phyloP scores from a whole-genome alignment of 2,888 invertebrate genomes.

The Molanna angustata region DNA sequence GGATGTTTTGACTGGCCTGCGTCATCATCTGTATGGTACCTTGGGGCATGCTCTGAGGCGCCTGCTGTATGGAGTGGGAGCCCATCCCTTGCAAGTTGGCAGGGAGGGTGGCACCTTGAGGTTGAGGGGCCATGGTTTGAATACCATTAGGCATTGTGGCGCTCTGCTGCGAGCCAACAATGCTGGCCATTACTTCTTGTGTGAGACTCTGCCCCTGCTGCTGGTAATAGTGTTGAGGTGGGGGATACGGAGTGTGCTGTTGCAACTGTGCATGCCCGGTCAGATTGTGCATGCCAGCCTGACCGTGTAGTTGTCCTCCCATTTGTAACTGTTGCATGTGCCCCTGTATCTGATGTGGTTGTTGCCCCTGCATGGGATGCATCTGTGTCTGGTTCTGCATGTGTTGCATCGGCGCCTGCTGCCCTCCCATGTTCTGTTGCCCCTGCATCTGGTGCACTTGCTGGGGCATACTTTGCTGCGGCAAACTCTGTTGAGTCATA shows the following conservation, averaged over 20 bases:
- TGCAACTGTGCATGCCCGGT: constrained; percentile 44
- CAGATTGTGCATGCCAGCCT: constrained; percentile 42
- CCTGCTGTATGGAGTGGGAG: constrained; percentile 49
- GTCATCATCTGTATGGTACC: constrained; percentile 59
- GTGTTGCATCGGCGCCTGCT: constrained; percentile 53
- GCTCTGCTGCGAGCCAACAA: constrained; percentile 49
- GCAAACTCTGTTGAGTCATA: too few species aligned
- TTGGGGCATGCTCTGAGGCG: constrained; percentile 57
- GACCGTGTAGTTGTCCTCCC: constrained; percentile 42
- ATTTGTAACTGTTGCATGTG: constrained; percentile 57
- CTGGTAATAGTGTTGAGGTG: constrained; percentile 54
- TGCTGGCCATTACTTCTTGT: constrained; percentile 52
- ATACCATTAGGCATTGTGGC: constrained; percentile 49
- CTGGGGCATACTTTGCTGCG: constrained; percentile 50
- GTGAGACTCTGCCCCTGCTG: constrained; percentile 51
- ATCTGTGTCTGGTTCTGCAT: constrained; percentile 53
- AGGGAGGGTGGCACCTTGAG: constrained; percentile 61
- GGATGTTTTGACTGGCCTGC: constrained; percentile 53
- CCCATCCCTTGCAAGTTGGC: constrained; percentile 55
- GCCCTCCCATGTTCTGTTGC: constrained; percentile 48
- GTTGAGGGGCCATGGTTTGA: constrained; percentile 49
- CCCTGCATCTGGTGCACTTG: constrained; percentile 47
- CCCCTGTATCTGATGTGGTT: constrained; percentile 50
- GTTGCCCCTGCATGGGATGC: constrained; percentile 53
- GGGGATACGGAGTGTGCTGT: constrained; percentile 50